These are phyloP conservation scores for Trochalopteron elliotii DNA, from an alignment of 2,113 vertebrate species.

Conservation along the genomic window DNA sequence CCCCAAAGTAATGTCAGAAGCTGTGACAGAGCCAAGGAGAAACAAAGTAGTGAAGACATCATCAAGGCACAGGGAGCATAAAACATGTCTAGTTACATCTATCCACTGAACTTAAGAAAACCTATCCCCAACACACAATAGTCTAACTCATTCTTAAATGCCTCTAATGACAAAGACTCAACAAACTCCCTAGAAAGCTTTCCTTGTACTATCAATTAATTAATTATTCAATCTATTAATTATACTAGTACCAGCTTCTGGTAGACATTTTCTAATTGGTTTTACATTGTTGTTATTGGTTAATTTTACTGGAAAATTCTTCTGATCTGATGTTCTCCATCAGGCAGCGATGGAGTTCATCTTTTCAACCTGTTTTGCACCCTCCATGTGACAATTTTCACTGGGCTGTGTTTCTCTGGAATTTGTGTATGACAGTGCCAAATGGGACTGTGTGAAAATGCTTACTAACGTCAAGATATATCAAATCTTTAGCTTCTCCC, in stretches of 20 bases:
- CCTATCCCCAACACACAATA: neutral
- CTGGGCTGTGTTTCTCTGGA: neutral
- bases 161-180: neutral
- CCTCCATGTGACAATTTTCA: neutral
- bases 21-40: neutral
- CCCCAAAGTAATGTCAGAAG: neutral
- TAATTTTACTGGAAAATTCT: neutral
- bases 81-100: neutral
- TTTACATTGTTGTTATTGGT: neutral
- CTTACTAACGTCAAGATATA: constrained; percentile 35
- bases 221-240: constrained; percentile 9
- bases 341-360: neutral
- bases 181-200: neutral
- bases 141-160: neutral
- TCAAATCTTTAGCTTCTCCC: constrained; percentile 28
- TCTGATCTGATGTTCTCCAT: neutral
- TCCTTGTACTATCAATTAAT: neutral
- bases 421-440: constrained; percentile 11
- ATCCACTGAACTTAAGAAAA: neutral
- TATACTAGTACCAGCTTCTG: neutral
- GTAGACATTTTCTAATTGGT: neutral
- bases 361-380: neutral
- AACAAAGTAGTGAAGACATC: neutral
- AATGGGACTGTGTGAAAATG: constrained; percentile 35
- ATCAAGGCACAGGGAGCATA: neutral